A percentile compares a stretch with the other conserved stretches of the same genome.
phyloP scores from a whole-genome alignment of 2,888 invertebrate species.

The Thyatira batis region DNA sequence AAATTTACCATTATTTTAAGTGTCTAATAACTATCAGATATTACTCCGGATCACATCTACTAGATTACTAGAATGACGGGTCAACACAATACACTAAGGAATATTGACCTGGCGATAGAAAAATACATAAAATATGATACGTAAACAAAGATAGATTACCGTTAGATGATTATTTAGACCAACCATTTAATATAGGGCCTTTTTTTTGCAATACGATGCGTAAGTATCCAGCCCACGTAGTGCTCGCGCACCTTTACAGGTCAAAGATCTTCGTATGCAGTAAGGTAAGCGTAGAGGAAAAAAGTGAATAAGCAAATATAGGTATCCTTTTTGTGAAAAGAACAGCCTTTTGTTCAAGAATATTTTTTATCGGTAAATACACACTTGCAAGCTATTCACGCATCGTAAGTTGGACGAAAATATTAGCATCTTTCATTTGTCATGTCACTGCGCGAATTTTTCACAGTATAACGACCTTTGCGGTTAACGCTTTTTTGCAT shows the following conservation, averaged over 20 bases:
- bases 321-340: slow-evolving; percentile 14
- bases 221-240: background rate
- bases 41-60: no score
- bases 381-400: slow-evolving; percentile 9
- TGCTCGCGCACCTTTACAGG: background rate
- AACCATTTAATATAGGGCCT: no score
- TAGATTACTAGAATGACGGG: no score
- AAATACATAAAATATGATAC: no score
- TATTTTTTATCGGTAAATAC: background rate
- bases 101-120: no score
- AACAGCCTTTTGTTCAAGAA: background rate
- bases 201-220: background rate
- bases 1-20: no score
- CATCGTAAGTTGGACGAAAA: slow-evolving; percentile 9
- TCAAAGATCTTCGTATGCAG: background rate
- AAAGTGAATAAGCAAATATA: background rate
- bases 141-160: no score
- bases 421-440: slow-evolving; percentile 23
- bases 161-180: no score
- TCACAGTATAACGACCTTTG: slow-evolving; percentile 30
- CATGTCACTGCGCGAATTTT: slow-evolving; percentile 6
- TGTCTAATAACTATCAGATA: no score
- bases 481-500: slow-evolving; percentile 34
- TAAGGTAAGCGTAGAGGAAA: background rate
- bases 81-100: no score